Conservation (phyloP, 64 coral and sea anemone species). For the Stichodactyla mertensii region DNA sequence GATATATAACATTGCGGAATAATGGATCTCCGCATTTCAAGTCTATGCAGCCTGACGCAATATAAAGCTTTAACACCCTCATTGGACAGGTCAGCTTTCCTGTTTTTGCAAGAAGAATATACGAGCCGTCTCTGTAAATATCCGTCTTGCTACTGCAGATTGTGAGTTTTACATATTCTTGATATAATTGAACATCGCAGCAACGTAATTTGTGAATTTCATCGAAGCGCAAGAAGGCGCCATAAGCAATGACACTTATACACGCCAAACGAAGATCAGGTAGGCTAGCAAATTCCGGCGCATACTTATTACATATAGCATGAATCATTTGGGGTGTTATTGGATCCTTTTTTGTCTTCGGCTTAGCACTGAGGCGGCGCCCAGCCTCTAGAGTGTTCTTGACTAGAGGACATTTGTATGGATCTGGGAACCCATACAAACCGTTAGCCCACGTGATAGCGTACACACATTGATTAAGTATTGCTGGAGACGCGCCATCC, state of each 20-base stretch:
- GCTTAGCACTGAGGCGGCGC: background rate
- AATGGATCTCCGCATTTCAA: too few relatives aligned
- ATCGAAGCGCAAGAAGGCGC: background rate
- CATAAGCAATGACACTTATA: background rate
- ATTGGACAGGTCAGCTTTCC: background rate
- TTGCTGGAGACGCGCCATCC: too few relatives aligned
- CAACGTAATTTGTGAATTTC: slow-evolving; percentile 25
- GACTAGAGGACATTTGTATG: background rate
- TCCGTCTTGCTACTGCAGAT: slow-evolving; percentile 44
- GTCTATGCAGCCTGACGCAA: too few relatives aligned
- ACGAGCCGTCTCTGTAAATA: slow-evolving; percentile 54
- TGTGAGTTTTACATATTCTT: slow-evolving; percentile 25
- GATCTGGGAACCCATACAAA: too few relatives aligned
- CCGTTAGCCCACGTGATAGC: too few relatives aligned
- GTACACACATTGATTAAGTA: too few relatives aligned
- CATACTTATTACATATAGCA: too few relatives aligned
- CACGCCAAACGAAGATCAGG: too few relatives aligned
- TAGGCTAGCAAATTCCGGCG: too few relatives aligned
- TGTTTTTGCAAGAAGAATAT: slow-evolving; percentile 43
- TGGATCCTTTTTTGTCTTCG: slow-evolving; percentile 3
- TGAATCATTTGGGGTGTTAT: slow-evolving; percentile 3
- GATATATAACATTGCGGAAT: too few relatives aligned
- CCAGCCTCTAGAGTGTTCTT: background rate
- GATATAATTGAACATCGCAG: slow-evolving; percentile 7
- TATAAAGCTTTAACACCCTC: too few relatives aligned